Evolutionary conservation across 2,888 invertebrate genomes (phyloP).

Genomic region (Euzetes globulus): DNA sequence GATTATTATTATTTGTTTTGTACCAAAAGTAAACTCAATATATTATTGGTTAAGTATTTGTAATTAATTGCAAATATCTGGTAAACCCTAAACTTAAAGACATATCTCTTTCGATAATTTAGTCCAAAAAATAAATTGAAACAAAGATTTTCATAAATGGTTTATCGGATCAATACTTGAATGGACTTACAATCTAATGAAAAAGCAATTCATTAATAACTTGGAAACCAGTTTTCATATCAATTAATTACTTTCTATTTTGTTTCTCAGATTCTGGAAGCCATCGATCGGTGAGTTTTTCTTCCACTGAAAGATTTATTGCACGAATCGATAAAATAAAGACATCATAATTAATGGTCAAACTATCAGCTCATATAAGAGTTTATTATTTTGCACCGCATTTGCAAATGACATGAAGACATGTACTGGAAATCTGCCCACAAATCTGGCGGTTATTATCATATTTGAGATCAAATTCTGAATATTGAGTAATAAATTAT

Average conservation of each 20-base stretch:
- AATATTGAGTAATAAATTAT: too few species aligned
- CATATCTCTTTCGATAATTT: not conserved
- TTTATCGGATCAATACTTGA: not conserved
- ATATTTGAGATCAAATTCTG: too few species aligned
- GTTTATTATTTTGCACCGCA: not conserved
- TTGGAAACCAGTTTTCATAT: too few species aligned
- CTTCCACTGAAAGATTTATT: not conserved
- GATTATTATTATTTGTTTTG: too few species aligned
- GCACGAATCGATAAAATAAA: not conserved
- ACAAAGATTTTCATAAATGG: not conserved
- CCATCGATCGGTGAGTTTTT: not conserved
- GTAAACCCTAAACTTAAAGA: not conserved
- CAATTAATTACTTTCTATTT: not conserved
- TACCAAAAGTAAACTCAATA: too few species aligned
- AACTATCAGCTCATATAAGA: not conserved
- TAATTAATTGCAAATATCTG: not conserved
- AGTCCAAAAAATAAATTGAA: not conserved
- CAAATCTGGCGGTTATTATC: too few species aligned
- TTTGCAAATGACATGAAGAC: too few species aligned
- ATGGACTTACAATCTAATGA: not conserved
- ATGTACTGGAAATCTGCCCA: too few species aligned
- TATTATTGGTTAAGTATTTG: not conserved
- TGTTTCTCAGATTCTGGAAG: not conserved
- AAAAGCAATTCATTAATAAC: not conserved
- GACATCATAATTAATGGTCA: constrained; percentile 8